Percentiles rank a stretch among this genome's conserved stretches.
These are phyloP conservation scores for Neodiprion virginianus DNA, from an alignment of 1,140 invertebrate species.

Conservation along the genomic window DNA sequence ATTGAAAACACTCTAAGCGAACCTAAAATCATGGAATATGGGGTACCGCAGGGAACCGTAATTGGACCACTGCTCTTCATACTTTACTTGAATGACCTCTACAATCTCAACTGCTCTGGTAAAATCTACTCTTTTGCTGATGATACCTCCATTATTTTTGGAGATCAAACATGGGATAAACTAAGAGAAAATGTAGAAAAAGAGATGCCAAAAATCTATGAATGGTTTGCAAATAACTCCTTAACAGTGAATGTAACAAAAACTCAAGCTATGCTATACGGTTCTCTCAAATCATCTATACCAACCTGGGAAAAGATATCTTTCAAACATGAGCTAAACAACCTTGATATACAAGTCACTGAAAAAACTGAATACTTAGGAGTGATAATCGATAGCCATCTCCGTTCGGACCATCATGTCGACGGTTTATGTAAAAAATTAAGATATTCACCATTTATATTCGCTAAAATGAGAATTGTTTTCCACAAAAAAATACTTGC, in stretches of 20 bases:
- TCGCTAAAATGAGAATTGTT: background rate
- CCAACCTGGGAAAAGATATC: background rate
- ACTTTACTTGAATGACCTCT: background rate
- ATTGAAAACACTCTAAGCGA: background rate
- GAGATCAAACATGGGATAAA: background rate
- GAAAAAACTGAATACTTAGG: background rate
- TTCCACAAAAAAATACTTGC: background rate
- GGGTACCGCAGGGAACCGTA: background rate
- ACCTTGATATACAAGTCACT: background rate
- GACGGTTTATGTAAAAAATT: background rate
- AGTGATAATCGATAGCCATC: background rate
- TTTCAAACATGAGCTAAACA: background rate
- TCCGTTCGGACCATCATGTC: background rate
- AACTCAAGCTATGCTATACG: background rate
- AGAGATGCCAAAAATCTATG: background rate
- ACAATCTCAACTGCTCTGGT: background rate
- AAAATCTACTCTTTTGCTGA: background rate
- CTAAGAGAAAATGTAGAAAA: background rate
- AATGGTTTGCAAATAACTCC: background rate
- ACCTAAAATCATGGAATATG: background rate
- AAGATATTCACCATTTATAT: background rate
- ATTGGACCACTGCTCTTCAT: slow-evolving; percentile 6
- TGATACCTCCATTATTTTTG: background rate
- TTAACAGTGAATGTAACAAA: background rate
- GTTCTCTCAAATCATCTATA: background rate